These are phyloP conservation scores for Uropetala carovei DNA, from an alignment of 2,888 invertebrate genomes.

Conservation along the genomic window DNA sequence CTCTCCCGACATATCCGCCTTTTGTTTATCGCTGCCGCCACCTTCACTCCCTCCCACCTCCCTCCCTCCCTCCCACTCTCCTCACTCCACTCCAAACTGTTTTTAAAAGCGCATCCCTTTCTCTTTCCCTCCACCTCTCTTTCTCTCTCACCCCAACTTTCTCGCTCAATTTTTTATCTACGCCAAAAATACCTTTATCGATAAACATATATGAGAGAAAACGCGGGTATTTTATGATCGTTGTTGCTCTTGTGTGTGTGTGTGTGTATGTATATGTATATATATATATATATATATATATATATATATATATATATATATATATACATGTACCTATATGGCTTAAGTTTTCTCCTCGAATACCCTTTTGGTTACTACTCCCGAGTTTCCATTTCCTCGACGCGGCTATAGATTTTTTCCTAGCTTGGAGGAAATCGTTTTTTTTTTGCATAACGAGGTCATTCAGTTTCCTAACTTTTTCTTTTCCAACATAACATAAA, in stretches of 20 bases:
- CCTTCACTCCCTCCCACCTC: not conserved
- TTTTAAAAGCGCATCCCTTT: not conserved
- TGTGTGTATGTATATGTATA: too few species aligned
- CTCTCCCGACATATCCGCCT: conserved; percentile 38
- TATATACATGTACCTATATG: not conserved
- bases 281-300: too few species aligned
- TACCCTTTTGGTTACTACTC: not conserved
- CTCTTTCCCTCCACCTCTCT: not conserved
- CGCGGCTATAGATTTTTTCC: not conserved
- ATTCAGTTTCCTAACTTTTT: not conserved
- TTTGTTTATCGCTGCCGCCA: conserved; percentile 16
- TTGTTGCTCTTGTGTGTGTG: not conserved
- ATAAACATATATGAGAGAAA: conserved; percentile 5
- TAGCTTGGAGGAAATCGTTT: too few species aligned
- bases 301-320: too few species aligned
- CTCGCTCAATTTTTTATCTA: not conserved
- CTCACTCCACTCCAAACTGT: not conserved
- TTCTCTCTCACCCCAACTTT: too few species aligned
- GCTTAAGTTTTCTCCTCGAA: not conserved
- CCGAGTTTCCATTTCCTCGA: not conserved
- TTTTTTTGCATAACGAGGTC: not conserved
- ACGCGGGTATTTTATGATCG: not conserved
- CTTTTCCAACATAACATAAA: not conserved
- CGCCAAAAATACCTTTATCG: not conserved
- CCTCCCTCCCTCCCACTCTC: not conserved